These are phyloP conservation scores for Oligia strigilis DNA, from an alignment of 2,888 invertebrate genomes.

Conservation along the genomic window DNA sequence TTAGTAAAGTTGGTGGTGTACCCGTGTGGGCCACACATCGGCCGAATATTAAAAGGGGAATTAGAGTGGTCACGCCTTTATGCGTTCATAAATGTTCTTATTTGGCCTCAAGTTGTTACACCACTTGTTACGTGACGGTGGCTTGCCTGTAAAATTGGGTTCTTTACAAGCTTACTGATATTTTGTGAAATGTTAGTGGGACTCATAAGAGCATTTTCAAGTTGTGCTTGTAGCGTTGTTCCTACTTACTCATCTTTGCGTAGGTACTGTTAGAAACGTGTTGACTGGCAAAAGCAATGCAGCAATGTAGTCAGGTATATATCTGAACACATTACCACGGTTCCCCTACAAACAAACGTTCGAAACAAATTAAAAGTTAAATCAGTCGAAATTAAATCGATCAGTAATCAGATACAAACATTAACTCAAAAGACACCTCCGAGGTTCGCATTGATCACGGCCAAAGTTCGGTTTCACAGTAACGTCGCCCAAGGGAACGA, in stretches of 20 bases:
- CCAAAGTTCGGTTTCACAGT: constrained; percentile 85
- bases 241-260: too few relatives aligned
- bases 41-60: constrained; percentile 87
- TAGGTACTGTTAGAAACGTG: neutral
- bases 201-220: neutral
- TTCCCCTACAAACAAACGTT: constrained; percentile 10
- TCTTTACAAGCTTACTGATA: constrained; percentile 45
- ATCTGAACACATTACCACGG: neutral
- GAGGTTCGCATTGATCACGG: constrained; percentile 86
- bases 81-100: constrained; percentile 83
- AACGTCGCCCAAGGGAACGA: constrained; percentile 85
- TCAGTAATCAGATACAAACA: constrained; percentile 80
- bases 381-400: constrained; percentile 72
- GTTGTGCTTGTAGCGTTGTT: neutral
- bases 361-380: constrained; percentile 66
- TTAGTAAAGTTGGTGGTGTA: constrained; percentile 79
- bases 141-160: constrained; percentile 54
- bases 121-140: constrained; percentile 76
- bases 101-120: constrained; percentile 77
- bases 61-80: constrained; percentile 82
- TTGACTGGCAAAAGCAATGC: neutral
- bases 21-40: constrained; percentile 80
- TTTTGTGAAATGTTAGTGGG: constrained; percentile 27
- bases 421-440: constrained; percentile 85
- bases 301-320: neutral